A percentile compares a stretch with the other conserved stretches of the same genome.
phyloP scores from a whole-genome alignment of 2,797 vertebrate species.

The Anguilla obscura region DNA sequence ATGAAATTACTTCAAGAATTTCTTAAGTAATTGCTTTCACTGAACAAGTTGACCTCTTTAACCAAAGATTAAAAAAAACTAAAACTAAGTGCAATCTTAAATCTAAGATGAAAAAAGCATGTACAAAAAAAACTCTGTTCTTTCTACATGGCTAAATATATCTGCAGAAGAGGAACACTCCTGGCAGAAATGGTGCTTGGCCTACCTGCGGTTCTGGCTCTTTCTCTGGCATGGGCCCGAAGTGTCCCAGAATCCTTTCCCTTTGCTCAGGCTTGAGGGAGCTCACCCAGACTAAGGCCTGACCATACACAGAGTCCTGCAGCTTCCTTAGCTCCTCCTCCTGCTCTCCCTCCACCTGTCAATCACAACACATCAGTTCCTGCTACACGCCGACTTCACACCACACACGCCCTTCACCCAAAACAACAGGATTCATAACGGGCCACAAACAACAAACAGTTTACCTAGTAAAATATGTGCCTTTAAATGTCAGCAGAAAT shows the following conservation, averaged over 20 bases:
- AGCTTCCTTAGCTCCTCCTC: conserved; percentile 66
- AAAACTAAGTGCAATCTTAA: neutral
- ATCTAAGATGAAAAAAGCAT: neutral
- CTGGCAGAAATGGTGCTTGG: neutral
- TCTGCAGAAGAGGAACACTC: neutral
- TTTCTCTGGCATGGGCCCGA: conserved; percentile 79
- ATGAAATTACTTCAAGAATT: neutral
- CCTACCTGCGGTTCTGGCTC: conserved; percentile 77
- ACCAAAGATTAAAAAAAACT: too few species aligned
- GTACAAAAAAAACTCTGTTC: neutral
- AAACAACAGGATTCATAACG: neutral
- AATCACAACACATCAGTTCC: conserved; percentile 22
- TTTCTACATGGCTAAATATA: neutral
- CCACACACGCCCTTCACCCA: neutral
- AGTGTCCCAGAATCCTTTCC: conserved; percentile 75
- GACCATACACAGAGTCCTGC: conserved; percentile 76
- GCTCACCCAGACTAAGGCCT: conserved; percentile 74
- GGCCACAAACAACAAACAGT: neutral
- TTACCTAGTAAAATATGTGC: neutral
- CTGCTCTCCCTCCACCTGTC: conserved; percentile 75
- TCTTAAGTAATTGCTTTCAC: too few species aligned
- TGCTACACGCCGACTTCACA: neutral
- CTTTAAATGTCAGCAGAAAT: neutral
- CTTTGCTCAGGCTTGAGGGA: conserved; percentile 74
- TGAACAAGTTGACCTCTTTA: too few species aligned